Evolutionary conservation across 1,140 invertebrate species (phyloP).

Genomic region (Drosophila bipectinata): DNA sequence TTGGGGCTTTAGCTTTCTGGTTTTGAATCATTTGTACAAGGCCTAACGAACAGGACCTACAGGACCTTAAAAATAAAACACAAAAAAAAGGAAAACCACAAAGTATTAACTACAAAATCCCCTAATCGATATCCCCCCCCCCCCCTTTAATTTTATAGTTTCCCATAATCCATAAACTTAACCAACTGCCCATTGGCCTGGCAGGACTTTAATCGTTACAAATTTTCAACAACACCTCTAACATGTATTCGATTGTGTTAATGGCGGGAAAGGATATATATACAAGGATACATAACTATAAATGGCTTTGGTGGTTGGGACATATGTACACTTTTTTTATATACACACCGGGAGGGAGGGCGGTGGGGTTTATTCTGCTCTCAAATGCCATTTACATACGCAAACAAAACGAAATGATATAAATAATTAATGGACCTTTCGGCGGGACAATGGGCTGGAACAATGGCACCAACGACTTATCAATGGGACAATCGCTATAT

Average conservation of each 20-base stretch:
- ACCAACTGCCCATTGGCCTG: neutral
- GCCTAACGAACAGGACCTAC: too few species aligned
- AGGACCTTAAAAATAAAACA: too few species aligned
- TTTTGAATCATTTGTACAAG: too few species aligned
- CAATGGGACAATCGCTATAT: conserved; percentile 38
- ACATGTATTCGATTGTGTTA: neutral
- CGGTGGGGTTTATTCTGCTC: neutral
- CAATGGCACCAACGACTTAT: conserved; percentile 21
- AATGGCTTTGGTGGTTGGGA: conserved; percentile 9
- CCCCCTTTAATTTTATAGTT: neutral
- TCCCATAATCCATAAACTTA: neutral
- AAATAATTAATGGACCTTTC: conserved; percentile 62
- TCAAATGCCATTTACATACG: conserved; percentile 43
- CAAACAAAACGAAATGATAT: conserved; percentile 53
- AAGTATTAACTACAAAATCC: neutral
- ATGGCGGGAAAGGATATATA: neutral
- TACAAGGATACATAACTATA: neutral
- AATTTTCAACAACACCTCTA: conserved; percentile 4
- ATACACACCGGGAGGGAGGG: neutral
- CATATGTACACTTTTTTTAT: conserved; percentile 7
- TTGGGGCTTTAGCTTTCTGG: too few species aligned
- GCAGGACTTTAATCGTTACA: conserved; percentile 1
- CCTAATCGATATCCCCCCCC: neutral
- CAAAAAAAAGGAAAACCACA: neutral
- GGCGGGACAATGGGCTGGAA: conserved; percentile 44